These are phyloP conservation scores for Sesamia nonagrioides DNA, from an alignment of 1,140 invertebrate species.

Conservation along the genomic window DNA sequence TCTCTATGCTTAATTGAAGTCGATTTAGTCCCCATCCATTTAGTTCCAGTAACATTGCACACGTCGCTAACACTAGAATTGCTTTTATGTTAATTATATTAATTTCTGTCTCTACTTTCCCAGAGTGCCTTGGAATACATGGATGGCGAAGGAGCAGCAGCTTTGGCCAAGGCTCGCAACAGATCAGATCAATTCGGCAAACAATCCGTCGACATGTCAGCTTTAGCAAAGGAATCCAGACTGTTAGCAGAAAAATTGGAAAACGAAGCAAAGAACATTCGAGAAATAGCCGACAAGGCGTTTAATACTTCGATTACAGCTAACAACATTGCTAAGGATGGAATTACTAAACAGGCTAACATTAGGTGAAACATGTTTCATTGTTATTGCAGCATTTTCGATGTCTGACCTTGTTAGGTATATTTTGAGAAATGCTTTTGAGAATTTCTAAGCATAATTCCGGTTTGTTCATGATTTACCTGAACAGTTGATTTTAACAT, in stretches of 20 bases:
- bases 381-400: no score
- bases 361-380: conserved; percentile 87
- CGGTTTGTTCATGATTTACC: no score
- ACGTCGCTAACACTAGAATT: no score
- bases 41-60: no score
- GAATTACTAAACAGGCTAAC: conserved; percentile 93
- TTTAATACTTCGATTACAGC: conserved; percentile 94
- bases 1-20: no score
- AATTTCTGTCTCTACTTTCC: conserved; percentile 28
- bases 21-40: no score
- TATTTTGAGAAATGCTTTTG: background rate
- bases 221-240: conserved; percentile 95
- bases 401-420: no score
- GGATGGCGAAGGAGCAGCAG: conserved; percentile 93
- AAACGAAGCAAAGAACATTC: conserved; percentile 93
- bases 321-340: conserved; percentile 93
- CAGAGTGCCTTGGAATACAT: conserved; percentile 92
- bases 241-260: conserved; percentile 92
- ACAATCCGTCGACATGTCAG: conserved; percentile 96
- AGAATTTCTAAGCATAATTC: background rate
- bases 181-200: conserved; percentile 95
- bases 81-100: background rate
- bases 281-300: conserved; percentile 92
- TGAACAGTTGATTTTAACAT: no score
- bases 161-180: conserved; percentile 93